Conservation (phyloP, 1,140 invertebrate genomes). For the Atta cephalotes region DNA sequence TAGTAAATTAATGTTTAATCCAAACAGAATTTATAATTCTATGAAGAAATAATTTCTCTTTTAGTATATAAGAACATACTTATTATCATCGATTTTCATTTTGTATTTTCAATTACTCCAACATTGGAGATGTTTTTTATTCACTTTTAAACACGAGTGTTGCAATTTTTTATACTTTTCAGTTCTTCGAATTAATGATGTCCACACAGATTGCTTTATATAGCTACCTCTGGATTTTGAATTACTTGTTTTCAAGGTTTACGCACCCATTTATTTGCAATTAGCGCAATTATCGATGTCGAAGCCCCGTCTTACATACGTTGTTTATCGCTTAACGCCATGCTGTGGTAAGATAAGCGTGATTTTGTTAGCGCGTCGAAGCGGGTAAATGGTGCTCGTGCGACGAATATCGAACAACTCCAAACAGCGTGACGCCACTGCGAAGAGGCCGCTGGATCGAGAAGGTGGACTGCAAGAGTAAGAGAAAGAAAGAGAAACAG, state of each 20-base stretch:
- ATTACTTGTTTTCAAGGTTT: background rate
- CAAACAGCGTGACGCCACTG: constrained; percentile 58
- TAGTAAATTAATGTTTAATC: background rate
- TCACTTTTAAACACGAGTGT: background rate
- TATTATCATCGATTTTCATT: too few species aligned
- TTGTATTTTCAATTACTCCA: background rate
- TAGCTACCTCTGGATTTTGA: constrained; percentile 5
- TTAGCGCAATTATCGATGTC: constrained; percentile 46
- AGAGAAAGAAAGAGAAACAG: constrained; percentile 7
- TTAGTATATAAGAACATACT: background rate
- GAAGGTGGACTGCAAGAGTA: constrained; percentile 47
- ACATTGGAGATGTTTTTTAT: background rate
- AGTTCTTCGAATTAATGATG: constrained; percentile 10
- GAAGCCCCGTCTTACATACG: constrained; percentile 9
- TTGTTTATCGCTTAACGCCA: constrained; percentile 40
- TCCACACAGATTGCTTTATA: background rate
- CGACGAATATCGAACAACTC: constrained; percentile 72
- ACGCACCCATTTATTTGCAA: constrained; percentile 39
- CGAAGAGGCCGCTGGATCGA: constrained; percentile 59
- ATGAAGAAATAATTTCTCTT: background rate
- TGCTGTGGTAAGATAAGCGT: constrained; percentile 46
- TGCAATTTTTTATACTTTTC: background rate
- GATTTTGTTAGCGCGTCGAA: constrained; percentile 60
- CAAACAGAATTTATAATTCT: background rate
- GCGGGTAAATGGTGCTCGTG: constrained; percentile 60